A percentile compares a stretch with the other conserved stretches of the same genome.
Conservation (phyloP, 64 coral and sea anemone species). For the Stylophora pistillata region DNA sequence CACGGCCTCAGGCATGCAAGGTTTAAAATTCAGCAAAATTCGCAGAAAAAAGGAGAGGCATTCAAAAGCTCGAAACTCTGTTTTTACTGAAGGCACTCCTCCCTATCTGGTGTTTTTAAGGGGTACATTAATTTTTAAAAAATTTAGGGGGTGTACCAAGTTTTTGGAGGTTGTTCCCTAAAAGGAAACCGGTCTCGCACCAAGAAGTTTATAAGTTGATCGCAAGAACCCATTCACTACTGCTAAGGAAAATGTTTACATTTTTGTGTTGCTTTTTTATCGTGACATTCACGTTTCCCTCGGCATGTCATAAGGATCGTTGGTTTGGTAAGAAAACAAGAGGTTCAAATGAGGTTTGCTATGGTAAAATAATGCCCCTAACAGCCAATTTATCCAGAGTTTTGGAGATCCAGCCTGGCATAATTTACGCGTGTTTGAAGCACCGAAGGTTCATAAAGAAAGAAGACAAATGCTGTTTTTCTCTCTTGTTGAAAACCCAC, state of each 20-base stretch:
- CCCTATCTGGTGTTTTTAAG: too few relatives aligned
- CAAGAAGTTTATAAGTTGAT: too few relatives aligned
- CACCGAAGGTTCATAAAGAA: not conserved
- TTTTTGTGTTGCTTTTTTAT: not conserved
- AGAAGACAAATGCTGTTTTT: not conserved
- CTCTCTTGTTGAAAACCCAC: not conserved
- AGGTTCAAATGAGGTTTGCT: not conserved
- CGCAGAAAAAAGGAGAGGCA: too few relatives aligned
- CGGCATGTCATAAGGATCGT: not conserved
- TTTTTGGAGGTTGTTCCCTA: too few relatives aligned
- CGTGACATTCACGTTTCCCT: not conserved
- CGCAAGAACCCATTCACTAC: too few relatives aligned
- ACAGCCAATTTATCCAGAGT: not conserved
- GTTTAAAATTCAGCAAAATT: too few relatives aligned
- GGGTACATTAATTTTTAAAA: too few relatives aligned
- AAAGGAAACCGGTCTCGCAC: too few relatives aligned
- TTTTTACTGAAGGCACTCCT: too few relatives aligned
- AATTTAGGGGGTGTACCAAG: too few relatives aligned
- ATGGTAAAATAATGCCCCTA: not conserved
- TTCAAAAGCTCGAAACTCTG: too few relatives aligned
- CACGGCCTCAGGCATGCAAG: too few relatives aligned
- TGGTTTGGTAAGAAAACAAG: not conserved
- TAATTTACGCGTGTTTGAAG: conserved; percentile 9
- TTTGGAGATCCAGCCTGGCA: not conserved
- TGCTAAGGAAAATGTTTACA: conserved; percentile 29